Percentiles rank a stretch among this genome's conserved stretches.
Conservation (phyloP, 2,113 vertebrate genomes). For the Arizona elegans region DNA sequence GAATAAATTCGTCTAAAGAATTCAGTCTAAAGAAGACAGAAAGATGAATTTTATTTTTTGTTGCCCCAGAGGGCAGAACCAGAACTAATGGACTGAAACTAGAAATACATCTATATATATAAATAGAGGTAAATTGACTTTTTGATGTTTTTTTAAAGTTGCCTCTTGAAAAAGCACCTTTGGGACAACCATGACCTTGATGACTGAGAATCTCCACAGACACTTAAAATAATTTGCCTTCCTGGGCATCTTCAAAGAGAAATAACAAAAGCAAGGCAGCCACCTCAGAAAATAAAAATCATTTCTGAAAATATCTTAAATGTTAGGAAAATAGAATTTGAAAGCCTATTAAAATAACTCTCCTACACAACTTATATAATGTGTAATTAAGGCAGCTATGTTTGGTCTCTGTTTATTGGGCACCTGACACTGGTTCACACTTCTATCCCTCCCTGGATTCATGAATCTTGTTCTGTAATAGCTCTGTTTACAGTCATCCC, state of each 20-base stretch:
- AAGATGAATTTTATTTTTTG: background rate
- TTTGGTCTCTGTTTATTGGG: background rate
- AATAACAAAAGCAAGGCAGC: background rate
- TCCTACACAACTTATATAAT: background rate
- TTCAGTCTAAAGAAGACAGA: background rate
- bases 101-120: background rate
- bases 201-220: too few relatives aligned
- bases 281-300: background rate
- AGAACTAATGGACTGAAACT: background rate
- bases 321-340: background rate
- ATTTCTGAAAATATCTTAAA: background rate
- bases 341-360: background rate
- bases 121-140: too few relatives aligned
- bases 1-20: background rate
- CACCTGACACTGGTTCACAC: background rate
- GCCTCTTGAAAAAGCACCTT: too few relatives aligned
- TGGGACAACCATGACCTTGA: too few relatives aligned
- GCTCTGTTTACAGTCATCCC: background rate
- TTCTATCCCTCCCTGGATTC: background rate
- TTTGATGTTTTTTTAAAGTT: too few relatives aligned
- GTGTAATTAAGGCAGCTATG: background rate
- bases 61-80: background rate
- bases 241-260: background rate
- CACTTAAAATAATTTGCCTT: background rate
- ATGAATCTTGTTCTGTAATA: background rate